Base-by-base conservation (phyloP, 2,888 invertebrate genomes). In the Steinernema carpocapsae region DNA sequence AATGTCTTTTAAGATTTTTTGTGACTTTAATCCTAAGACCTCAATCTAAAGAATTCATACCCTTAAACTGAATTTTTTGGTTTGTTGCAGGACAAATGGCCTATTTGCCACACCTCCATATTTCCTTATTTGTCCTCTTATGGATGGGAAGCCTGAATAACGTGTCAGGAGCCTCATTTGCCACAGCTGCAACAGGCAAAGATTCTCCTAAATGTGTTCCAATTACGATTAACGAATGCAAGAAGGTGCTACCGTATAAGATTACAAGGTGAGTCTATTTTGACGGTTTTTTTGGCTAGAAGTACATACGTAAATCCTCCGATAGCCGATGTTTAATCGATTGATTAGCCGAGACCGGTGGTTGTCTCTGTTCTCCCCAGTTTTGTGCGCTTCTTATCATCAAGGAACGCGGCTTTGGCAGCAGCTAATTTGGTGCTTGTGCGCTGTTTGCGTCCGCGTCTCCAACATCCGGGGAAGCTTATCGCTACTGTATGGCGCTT, bases 291-390 rank as follows among this genome's bases (percentile, higher is more conserved):
- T 43, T 48, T 48, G 19, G 48, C 48, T 6, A 6, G 3, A 48
- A 4, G 4, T 19, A 26, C 14, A 56, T 26, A 56, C 56, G n/a
- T 12, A 26, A 56, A 56, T 56, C 26, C 26, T 26, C n/a, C n/a
- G n/a, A n/a, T n/a, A n/a, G n/a, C n/a, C n/a, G n/a, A 24, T 56
- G 56, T 56, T 56, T 56, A 26, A 56, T 56, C 56, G 56, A 56
- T 56, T 56, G 56, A 56, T 56, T 56, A 56, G 22, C 56, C 6
- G n/a, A n/a, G n/a, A n/a, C n/a, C n/a, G n/a, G n/a, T n/a, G n/a
- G n/a, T n/a, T n/a, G n/a, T n/a, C n/a, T n/a, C n/a, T n/a, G n/a
- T n/a, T n/a, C n/a, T n/a, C n/a, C n/a, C n/a, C n/a, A n/a, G n/a
- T n/a, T n/a, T n/a, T n/a, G n/a, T n/a, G n/a, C n/a, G n/a, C n/a